phyloP scores from a whole-genome alignment of 2,113 vertebrate genomes.

The Corythornis vintsioides region DNA sequence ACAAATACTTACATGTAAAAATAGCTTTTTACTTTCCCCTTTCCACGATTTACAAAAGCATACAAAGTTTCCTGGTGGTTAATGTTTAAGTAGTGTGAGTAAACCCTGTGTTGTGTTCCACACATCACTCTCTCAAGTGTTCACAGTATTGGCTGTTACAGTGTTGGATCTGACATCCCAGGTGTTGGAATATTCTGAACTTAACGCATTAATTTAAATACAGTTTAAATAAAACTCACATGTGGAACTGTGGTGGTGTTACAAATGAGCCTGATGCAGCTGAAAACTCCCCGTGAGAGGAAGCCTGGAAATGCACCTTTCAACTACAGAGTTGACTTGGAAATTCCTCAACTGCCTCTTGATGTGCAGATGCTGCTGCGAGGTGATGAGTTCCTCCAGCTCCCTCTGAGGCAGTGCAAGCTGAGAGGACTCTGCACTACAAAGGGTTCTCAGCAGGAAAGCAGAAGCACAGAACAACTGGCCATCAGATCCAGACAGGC shows the following conservation, averaged over 20 bases:
- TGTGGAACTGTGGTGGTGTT: conserved; percentile 6
- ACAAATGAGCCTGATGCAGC: conserved; percentile 9
- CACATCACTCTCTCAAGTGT: conserved; percentile 61
- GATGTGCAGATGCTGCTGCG: background rate
- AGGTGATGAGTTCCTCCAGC: conserved; percentile 14
- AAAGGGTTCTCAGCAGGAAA: conserved; percentile 35
- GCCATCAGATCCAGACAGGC: background rate
- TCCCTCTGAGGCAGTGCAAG: background rate
- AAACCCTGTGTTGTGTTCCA: conserved; percentile 65
- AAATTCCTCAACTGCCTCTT: conserved; percentile 43
- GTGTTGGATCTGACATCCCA: conserved; percentile 66
- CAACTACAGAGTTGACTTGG: conserved; percentile 46
- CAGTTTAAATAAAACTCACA: conserved; percentile 51
- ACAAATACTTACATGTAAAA: conserved; percentile 81
- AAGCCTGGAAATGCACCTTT: conserved; percentile 26
- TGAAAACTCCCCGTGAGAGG: conserved; percentile 23
- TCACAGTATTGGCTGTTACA: conserved; percentile 80
- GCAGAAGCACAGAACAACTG: background rate
- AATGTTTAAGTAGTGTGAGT: conserved; percentile 66
- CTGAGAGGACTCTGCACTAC: conserved; percentile 1
- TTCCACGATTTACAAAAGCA: conserved; percentile 73
- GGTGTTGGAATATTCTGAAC: conserved; percentile 52
- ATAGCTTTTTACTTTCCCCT: conserved; percentile 72
- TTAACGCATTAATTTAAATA: conserved; percentile 61
- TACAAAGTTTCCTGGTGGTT: conserved; percentile 61